Conservation (phyloP, 2,113 vertebrate genomes). For the Eudyptes chrysolophus region DNA sequence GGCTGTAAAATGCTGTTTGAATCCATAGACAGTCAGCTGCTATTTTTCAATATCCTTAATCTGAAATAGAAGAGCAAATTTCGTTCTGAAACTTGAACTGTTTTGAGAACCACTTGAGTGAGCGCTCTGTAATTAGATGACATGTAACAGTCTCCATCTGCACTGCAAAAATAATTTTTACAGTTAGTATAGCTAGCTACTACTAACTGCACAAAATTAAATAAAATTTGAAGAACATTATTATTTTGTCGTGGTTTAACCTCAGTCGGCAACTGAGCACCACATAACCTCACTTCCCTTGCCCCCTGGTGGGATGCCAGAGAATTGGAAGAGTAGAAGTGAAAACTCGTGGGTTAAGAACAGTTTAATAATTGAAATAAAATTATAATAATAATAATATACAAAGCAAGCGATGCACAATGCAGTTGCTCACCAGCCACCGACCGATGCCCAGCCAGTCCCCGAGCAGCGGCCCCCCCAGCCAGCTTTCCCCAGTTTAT, state of each 20-base stretch:
- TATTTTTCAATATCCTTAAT: not conserved
- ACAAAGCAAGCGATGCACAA: no score
- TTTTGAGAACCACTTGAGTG: not conserved
- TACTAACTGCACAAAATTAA: not conserved
- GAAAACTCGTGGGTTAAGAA: no score
- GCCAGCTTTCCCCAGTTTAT: no score
- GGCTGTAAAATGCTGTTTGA: not conserved
- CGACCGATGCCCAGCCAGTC: no score
- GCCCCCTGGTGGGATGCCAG: no score
- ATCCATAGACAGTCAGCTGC: not conserved
- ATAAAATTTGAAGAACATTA: not conserved
- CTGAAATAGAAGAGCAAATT: not conserved
- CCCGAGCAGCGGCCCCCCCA: no score
- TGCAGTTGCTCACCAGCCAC: no score
- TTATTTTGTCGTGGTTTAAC: not conserved
- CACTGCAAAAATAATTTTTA: not conserved
- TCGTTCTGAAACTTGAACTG: not conserved
- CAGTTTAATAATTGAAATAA: no score
- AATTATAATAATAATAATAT: no score
- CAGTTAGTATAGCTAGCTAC: not conserved
- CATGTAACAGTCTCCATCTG: not conserved
- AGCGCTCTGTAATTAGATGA: not conserved
- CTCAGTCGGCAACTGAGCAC: no score
- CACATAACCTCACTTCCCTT: no score
- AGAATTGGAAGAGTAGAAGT: no score